A percentile compares a stretch with the other conserved stretches of the same genome.
Evolutionary conservation across 2,113 vertebrate species (phyloP).

Genomic region (Trogon surrucura): DNA sequence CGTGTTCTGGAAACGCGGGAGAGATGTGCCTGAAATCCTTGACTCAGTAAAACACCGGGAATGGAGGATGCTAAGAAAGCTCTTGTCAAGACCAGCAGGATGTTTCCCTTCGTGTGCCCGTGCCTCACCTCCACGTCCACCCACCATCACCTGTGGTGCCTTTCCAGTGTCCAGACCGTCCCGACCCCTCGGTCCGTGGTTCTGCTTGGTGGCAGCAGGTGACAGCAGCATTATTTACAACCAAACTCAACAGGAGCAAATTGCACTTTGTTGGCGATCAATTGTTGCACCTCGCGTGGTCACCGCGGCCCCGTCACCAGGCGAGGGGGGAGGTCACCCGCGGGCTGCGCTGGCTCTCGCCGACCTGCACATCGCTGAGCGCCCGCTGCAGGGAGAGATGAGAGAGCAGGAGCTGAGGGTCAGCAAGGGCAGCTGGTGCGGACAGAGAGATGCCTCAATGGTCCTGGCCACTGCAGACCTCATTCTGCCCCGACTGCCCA

Average conservation of each 20-base stretch:
- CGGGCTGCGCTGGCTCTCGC: constrained; percentile 87
- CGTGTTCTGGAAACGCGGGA: accelerated
- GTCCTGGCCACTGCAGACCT: too few species aligned
- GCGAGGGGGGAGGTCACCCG: constrained; percentile 88
- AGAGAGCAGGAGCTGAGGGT: neutral
- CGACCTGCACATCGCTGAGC: constrained; percentile 85
- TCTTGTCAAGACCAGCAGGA: neutral
- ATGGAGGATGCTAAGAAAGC: neutral
- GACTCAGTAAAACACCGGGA: neutral
- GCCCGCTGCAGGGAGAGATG: constrained; percentile 81
- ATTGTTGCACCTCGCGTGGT: neutral
- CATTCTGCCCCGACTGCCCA: accelerated
- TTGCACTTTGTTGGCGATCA: constrained; percentile 62
- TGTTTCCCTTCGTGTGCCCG: neutral
- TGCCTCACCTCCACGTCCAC: neutral
- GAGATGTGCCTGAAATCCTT: neutral
- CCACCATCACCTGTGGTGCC: neutral
- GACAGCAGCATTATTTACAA: constrained; percentile 18
- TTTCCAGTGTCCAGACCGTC: neutral
- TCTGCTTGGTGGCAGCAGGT: neutral
- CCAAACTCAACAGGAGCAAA: neutral
- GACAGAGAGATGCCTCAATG: neutral
- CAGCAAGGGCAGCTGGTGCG: neutral
- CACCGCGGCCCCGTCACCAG: constrained; percentile 80
- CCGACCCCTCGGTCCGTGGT: neutral